These are phyloP conservation scores for Drosophila kurseongensis DNA, from an alignment of 1,140 invertebrate genomes.

Conservation along the genomic window DNA sequence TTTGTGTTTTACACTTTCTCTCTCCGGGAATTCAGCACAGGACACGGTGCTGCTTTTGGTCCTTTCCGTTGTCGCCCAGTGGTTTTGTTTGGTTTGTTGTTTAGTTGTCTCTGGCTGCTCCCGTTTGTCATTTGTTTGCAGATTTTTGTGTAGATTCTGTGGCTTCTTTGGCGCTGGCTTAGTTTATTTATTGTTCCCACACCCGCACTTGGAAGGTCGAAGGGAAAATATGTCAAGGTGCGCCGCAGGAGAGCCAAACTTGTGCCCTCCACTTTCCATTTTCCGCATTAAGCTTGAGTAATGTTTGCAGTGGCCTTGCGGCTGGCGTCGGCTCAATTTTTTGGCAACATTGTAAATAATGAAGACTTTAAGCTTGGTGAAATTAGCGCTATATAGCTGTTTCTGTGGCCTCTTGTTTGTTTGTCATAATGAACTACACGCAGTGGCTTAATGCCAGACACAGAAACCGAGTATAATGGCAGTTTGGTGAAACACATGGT, in stretches of 20 bases:
- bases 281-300: conserved; percentile 70
- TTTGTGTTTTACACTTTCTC: conserved; percentile 23
- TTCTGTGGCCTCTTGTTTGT: conserved; percentile 30
- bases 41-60: conserved; percentile 19
- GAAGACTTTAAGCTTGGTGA: conserved; percentile 77
- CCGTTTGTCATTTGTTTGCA: conserved; percentile 82
- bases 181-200: conserved; percentile 77
- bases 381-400: conserved; percentile 65
- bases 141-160: conserved; percentile 79
- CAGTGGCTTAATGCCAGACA: conserved; percentile 46
- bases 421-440: conserved; percentile 69
- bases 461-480: conserved; percentile 26
- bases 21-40: conserved; percentile 17
- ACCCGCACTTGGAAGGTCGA: conserved; percentile 12
- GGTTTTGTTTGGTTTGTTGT: conserved; percentile 66
- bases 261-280: conserved; percentile 12
- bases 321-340: conserved; percentile 70
- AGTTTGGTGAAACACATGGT: conserved; percentile 22
- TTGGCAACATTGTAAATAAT: conserved; percentile 75
- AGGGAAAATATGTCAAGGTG: conserved; percentile 73
- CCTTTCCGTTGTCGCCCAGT: conserved; percentile 42
- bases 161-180: conserved; percentile 79
- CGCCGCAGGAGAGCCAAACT: conserved; percentile 57
- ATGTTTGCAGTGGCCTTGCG: conserved; percentile 68
- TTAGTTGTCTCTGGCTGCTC: conserved; percentile 71